phyloP scores from a whole-genome alignment of 2,797 vertebrate species.

The Sebastes trivittatus region DNA sequence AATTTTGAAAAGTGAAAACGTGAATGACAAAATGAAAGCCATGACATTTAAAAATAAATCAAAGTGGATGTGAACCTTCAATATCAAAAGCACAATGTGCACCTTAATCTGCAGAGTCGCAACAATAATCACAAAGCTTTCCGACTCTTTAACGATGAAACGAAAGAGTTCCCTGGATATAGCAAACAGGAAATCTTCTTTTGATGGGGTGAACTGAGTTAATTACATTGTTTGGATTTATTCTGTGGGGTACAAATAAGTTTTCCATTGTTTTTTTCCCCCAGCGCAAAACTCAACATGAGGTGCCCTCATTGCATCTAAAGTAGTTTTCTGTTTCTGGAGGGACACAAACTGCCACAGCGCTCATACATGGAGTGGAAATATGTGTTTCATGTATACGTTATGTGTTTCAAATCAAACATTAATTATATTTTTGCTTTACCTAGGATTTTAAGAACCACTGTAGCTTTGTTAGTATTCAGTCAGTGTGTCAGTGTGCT shows the following conservation, averaged over 20 bases:
- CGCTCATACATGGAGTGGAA: background rate
- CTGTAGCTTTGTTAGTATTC: background rate
- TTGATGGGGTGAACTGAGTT: slow-evolving; percentile 44
- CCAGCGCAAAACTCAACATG: slow-evolving; percentile 42
- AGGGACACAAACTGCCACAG: slow-evolving; percentile 10
- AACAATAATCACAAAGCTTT: slow-evolving; percentile 12
- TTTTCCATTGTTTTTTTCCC: slow-evolving; percentile 37
- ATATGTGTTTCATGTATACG: background rate
- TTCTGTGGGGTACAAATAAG: slow-evolving; percentile 29
- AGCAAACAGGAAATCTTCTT: slow-evolving; percentile 27
- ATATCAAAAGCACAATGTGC: slow-evolving; percentile 6
- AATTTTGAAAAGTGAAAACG: background rate
- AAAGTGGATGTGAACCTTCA: background rate
- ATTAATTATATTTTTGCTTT: background rate
- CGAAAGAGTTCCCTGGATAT: background rate
- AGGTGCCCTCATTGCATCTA: slow-evolving; percentile 50
- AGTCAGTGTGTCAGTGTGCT: no score
- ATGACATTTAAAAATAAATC: slow-evolving; percentile 2
- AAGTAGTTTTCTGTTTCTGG: slow-evolving; percentile 36
- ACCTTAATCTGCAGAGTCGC: slow-evolving; percentile 18
- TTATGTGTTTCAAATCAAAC: slow-evolving; percentile 3
- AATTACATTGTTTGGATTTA: slow-evolving; percentile 49
- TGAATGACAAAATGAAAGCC: slow-evolving; percentile 5
- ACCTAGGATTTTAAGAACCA: background rate
- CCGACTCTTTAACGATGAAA: slow-evolving; percentile 27